Base-by-base conservation (phyloP, 2,113 vertebrate species). In the Leiothrix lutea region DNA sequence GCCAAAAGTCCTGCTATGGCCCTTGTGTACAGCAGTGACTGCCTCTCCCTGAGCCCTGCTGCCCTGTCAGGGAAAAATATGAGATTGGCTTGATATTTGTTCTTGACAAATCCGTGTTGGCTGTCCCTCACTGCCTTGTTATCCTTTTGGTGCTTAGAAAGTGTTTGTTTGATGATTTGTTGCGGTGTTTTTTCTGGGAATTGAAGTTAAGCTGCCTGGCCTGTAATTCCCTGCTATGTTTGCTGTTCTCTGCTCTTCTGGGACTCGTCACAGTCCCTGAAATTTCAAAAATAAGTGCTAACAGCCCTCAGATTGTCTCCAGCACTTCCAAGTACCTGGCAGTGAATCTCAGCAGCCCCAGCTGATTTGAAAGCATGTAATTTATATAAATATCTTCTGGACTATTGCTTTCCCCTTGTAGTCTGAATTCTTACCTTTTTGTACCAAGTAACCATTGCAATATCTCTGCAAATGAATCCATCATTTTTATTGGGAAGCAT, bases 121-220 rank as follows among this genome's bases (percentile, higher is more conserved):
- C 58, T 44, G n/a, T 70, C 87, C 79, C 72, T 83, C 42, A 2
- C 50, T 47, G 71, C 67, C 86, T 92, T 45, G 73, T 88, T 90
- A 83, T 88, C 75, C 88, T 67, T 66, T 18, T 69, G n/a, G 23
- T 1, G 18, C 79, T 92, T 73, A 77, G 50, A 45, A 83, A 93
- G 75, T 28, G 36, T 69, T 57, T 85, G 12, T 81, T 69, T 90
- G 92, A 86, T 33, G 62, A 90, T 78, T 88, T 86, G 72, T 74
- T 92, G 80, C 72, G 60, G 9, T 90, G 44, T 80, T 92, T 88
- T 90, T 91, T 60, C 54, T 44, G 92, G 91, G 86, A 92, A 86
- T 83, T 92, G 95, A 74, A 90, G 88, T 82, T 86, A 88, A 93
- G 75, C 60, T 91, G 90, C 42, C 69, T 90, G 88, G 51, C 44